These are phyloP conservation scores for Leontopithecus rosalia DNA, from an alignment of 2,797 vertebrate genomes.

Conservation along the genomic window DNA sequence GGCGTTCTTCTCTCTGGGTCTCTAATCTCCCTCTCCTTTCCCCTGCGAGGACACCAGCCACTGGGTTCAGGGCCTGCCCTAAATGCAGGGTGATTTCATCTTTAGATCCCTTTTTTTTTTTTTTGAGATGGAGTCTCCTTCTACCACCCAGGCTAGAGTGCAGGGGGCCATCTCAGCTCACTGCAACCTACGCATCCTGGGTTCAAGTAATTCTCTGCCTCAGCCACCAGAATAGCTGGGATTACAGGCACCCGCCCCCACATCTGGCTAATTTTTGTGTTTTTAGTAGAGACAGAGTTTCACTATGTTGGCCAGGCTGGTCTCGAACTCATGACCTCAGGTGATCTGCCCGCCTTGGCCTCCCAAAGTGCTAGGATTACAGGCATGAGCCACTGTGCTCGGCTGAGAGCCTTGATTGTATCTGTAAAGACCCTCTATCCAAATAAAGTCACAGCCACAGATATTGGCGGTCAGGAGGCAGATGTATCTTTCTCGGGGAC, in stretches of 20 bases:
- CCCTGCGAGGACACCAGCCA: background rate
- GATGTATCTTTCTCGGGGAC: background rate
- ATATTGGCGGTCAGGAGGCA: too few species aligned
- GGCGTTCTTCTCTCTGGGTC: background rate
- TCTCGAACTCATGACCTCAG: background rate
- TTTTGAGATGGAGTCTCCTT: too few species aligned
- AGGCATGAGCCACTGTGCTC: background rate
- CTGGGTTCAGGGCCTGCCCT: background rate
- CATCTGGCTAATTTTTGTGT: background rate
- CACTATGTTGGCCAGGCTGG: background rate
- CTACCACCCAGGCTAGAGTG: too few species aligned
- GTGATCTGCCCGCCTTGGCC: background rate
- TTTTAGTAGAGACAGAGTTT: background rate
- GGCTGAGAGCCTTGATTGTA: background rate
- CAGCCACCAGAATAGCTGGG: too few species aligned
- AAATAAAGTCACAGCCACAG: background rate
- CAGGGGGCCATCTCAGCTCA: too few species aligned
- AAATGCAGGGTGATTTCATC: background rate
- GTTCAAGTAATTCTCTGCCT: too few species aligned
- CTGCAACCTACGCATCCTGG: too few species aligned
- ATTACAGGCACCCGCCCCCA: rapidly evolving
- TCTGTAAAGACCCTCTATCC: background rate
- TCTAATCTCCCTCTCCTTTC: background rate
- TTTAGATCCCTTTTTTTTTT: background rate
- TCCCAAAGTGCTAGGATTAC: background rate